A percentile compares a stretch with the other conserved stretches of the same genome.
Conservation (phyloP, 2,888 invertebrate genomes). For the Xestia sexstrigata region DNA sequence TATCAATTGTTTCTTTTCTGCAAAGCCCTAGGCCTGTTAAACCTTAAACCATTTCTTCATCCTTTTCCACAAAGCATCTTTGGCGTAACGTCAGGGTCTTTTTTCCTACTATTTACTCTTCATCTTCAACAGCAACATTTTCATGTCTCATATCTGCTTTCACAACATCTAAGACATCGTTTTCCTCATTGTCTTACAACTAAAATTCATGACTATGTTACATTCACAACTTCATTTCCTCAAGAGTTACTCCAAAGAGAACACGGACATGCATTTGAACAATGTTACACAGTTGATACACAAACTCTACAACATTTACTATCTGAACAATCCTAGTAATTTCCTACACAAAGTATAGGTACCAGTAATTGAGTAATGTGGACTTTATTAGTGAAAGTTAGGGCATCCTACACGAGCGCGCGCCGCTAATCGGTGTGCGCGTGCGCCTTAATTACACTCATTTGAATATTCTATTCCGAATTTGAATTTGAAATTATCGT, state of each 20-base stretch:
- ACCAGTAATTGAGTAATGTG: conserved; percentile 74
- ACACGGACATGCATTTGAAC: conserved; percentile 41
- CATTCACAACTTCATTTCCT: conserved; percentile 42
- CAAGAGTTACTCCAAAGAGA: conserved; percentile 25
- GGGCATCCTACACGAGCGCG: conserved; percentile 75
- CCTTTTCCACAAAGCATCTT: not conserved
- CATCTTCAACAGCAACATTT: not conserved
- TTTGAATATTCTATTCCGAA: conserved; percentile 82
- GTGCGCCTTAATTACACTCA: conserved; percentile 79
- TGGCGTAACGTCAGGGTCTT: not conserved
- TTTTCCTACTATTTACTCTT: not conserved
- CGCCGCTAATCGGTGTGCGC: conserved; percentile 72
- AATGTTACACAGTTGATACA: conserved; percentile 40
- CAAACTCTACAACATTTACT: conserved; percentile 38
- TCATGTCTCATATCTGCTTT: not conserved
- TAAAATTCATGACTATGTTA: conserved; percentile 14
- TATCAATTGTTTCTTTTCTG: not conserved
- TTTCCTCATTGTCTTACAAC: conserved; percentile 15
- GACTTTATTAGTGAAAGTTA: conserved; percentile 77
- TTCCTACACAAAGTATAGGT: conserved; percentile 64
- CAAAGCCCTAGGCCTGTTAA: not conserved
- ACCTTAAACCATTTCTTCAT: not conserved
- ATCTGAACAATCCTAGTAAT: conserved; percentile 61
- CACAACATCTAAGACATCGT: not conserved
- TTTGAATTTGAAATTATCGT: conserved; percentile 83